phyloP scores from a whole-genome alignment of 2,113 vertebrate genomes.

The Fregetta grallaria region DNA sequence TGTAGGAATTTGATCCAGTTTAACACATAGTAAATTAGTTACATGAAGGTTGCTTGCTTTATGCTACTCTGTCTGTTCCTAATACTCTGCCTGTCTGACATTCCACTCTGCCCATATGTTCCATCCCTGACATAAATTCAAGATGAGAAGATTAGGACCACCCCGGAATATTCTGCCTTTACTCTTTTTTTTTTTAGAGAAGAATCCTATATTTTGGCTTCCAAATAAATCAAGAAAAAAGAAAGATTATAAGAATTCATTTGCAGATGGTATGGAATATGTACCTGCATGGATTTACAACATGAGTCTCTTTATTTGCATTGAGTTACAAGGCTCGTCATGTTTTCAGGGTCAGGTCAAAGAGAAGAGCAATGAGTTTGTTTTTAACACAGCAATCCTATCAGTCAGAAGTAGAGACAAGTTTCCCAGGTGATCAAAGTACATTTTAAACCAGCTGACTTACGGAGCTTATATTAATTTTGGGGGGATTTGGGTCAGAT shows the following conservation, averaged over 20 bases:
- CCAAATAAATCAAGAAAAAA: background rate
- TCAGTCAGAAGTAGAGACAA: background rate
- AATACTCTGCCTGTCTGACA: slow-evolving; percentile 9
- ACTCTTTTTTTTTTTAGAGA: background rate
- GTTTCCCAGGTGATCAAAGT: slow-evolving; percentile 45
- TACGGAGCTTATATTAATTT: background rate
- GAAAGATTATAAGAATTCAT: background rate
- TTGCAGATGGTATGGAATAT: background rate
- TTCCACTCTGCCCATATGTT: slow-evolving; percentile 44
- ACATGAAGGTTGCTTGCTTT: background rate
- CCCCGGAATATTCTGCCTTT: background rate
- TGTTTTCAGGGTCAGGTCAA: background rate
- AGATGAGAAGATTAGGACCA: slow-evolving; percentile 35
- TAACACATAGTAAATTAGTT: slow-evolving; percentile 60
- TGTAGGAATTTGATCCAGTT: slow-evolving; percentile 47
- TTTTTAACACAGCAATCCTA: background rate
- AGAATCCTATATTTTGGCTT: background rate
- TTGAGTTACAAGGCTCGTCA: background rate
- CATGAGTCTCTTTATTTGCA: background rate
- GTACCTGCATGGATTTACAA: background rate
- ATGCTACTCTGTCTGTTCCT: slow-evolving; percentile 14
- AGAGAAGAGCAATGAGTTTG: background rate
- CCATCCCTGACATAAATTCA: slow-evolving; percentile 13
- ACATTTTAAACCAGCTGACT: slow-evolving; percentile 18
- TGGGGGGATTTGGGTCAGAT: slow-evolving; percentile 12